phyloP scores from a whole-genome alignment of 2,113 vertebrate species.

The Neodon shergylaensis region DNA sequence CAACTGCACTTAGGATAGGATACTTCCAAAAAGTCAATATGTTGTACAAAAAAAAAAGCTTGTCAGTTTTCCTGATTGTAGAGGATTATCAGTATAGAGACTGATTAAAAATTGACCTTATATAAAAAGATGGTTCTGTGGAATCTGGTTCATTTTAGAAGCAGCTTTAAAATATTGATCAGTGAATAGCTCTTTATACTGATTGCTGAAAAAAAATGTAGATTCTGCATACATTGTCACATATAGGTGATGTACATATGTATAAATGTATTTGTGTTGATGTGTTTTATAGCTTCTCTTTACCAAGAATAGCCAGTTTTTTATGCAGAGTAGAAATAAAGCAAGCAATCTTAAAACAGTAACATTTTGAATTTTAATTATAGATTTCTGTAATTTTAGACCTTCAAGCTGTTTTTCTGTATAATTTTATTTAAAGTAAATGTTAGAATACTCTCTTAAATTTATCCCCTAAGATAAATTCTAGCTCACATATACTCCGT shows the following conservation, averaged over 20 bases:
- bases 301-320: slow-evolving; percentile 46
- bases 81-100: slow-evolving; percentile 66
- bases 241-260: not conserved
- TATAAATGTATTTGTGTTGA: not conserved
- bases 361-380: slow-evolving; percentile 54
- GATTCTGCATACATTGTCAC: not conserved
- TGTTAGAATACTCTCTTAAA: slow-evolving; percentile 34
- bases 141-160: slow-evolving; percentile 64
- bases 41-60: slow-evolving; percentile 58
- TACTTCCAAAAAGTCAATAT: slow-evolving; percentile 56
- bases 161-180: slow-evolving; percentile 43
- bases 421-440: slow-evolving; percentile 42
- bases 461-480: slow-evolving; percentile 33
- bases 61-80: slow-evolving; percentile 62
- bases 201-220: not conserved
- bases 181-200: slow-evolving; percentile 60
- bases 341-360: slow-evolving; percentile 48
- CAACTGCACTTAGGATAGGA: slow-evolving; percentile 47
- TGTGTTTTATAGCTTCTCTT: not conserved
- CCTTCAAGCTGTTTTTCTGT: slow-evolving; percentile 5
- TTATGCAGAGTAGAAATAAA: slow-evolving; percentile 49
- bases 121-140: slow-evolving; percentile 64
- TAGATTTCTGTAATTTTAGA: slow-evolving; percentile 45
- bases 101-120: slow-evolving; percentile 72
- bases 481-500: not conserved